Conservation (phyloP, 64 coral and sea anemone genomes). For the Porites australiensis region DNA sequence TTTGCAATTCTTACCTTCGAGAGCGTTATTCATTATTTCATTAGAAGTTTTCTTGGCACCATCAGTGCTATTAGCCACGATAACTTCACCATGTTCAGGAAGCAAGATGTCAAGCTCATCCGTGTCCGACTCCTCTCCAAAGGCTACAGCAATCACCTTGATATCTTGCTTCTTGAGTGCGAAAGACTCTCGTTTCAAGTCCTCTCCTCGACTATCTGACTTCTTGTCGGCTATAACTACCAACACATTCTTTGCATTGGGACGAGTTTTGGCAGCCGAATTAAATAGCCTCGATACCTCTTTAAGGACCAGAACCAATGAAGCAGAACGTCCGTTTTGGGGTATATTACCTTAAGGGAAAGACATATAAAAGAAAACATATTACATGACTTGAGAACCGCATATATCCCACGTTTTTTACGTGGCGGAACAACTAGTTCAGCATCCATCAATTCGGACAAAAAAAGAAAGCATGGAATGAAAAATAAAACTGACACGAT, state of each 20-base stretch:
- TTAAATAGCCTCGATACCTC: conserved; percentile 25
- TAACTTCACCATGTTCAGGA: conserved; percentile 36
- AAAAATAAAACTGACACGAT: too few relatives aligned
- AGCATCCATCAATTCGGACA: too few relatives aligned
- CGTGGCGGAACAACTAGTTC: too few relatives aligned
- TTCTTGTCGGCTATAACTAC: conserved; percentile 49
- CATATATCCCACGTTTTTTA: too few relatives aligned
- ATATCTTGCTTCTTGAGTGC: conserved; percentile 19
- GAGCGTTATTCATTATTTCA: conserved; percentile 51
- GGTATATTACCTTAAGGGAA: conserved; percentile 17
- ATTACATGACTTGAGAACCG: neutral
- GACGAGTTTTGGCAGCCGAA: conserved; percentile 11
- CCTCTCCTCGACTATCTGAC: conserved; percentile 9
- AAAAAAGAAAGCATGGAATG: too few relatives aligned
- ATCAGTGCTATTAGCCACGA: conserved; percentile 35
- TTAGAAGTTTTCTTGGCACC: conserved; percentile 31
- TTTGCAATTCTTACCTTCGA: conserved; percentile 19
- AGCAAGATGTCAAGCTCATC: conserved; percentile 40
- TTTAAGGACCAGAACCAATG: conserved; percentile 10
- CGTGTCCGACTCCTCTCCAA: conserved; percentile 35
- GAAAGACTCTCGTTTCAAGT: conserved; percentile 38
- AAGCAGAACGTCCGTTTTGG: neutral
- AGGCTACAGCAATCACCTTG: conserved; percentile 65
- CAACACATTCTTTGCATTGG: conserved; percentile 51
- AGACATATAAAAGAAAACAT: neutral